Base-by-base conservation (phyloP, 2,797 vertebrate species). In the Amniataba percoides region DNA sequence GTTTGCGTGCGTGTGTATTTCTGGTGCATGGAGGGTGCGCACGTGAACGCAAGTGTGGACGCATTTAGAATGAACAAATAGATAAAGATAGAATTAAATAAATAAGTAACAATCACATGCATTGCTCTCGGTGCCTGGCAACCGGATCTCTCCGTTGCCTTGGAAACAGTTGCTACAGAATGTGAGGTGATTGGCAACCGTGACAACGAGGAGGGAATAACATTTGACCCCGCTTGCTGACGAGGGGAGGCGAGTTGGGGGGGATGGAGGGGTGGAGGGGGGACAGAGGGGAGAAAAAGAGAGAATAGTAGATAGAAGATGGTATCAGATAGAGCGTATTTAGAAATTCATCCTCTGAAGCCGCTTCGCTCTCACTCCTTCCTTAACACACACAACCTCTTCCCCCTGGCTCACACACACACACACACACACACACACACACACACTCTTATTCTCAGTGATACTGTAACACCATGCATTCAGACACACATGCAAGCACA, bases 131-230 rank as follows among this genome's bases (percentile, higher is more conserved):
- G 94, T 95, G 94, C 95, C 94, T 95, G 95, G 95, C 95, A 96
- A 96, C 95, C 90, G 82, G 90, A 94, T 94, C 93, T 80, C 94
- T 94, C 85, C 87, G 93, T 96, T 96, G 95, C 94, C 96, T 88
- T 94, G 93, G 96, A 94, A 95, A 96, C 96, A 80, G 94, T 96
- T 96, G 94, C 96, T 94, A 94, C 90, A 93, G 93, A 94, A 95
- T 94, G 88, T 88, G 92, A 91, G 86, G 82, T 95, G 96, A 96
- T 93, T 96, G 95, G 94, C 95, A 95, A 94, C 93, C 93, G 91
- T 93, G 95, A 94, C 92, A 94, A 91, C 93, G 89, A 94, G 93
- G 94, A 94, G 93, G 93, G 93, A 94, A 93, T 95, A 94, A 95
- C 94, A 94, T 95, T 95, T 95, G 95, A 95, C 95, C 95, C 94